These are phyloP conservation scores for Lasiurus cinereus DNA, from an alignment of 2,113 vertebrate species.

Conservation along the genomic window DNA sequence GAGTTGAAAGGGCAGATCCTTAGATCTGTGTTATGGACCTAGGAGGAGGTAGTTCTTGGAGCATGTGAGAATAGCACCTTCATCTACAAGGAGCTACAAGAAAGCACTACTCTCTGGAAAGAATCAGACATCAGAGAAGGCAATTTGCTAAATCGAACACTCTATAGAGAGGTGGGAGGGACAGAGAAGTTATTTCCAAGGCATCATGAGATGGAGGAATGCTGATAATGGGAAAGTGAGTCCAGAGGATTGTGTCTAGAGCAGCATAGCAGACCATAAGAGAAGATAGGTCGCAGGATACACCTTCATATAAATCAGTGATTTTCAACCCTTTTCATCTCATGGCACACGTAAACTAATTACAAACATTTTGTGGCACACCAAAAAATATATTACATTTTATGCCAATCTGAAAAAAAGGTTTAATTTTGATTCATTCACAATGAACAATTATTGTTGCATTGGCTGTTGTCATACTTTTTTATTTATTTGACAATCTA, in stretches of 20 bases:
- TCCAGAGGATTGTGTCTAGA: background rate
- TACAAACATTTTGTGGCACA: background rate
- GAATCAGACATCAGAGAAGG: constrained; percentile 1
- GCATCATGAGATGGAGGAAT: background rate
- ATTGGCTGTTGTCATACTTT: background rate
- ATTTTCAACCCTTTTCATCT: background rate
- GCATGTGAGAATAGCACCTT: background rate
- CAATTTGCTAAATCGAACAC: background rate
- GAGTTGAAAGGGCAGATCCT: background rate
- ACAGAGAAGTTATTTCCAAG: background rate
- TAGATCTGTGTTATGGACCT: background rate
- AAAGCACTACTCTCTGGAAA: background rate
- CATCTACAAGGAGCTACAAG: background rate
- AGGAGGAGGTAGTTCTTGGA: background rate
- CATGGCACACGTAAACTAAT: background rate
- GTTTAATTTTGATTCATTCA: background rate
- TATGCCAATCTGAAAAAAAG: background rate
- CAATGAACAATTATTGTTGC: background rate
- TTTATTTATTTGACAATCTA: background rate
- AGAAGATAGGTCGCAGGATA: background rate
- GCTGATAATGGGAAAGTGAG: background rate
- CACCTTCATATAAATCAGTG: background rate
- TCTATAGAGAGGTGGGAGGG: background rate
- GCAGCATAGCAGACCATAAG: background rate
- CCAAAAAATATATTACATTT: background rate